A percentile compares a stretch with the other conserved stretches of the same genome.
Conservation (phyloP, 1,140 invertebrate species). For the Parapsyche elsis region DNA sequence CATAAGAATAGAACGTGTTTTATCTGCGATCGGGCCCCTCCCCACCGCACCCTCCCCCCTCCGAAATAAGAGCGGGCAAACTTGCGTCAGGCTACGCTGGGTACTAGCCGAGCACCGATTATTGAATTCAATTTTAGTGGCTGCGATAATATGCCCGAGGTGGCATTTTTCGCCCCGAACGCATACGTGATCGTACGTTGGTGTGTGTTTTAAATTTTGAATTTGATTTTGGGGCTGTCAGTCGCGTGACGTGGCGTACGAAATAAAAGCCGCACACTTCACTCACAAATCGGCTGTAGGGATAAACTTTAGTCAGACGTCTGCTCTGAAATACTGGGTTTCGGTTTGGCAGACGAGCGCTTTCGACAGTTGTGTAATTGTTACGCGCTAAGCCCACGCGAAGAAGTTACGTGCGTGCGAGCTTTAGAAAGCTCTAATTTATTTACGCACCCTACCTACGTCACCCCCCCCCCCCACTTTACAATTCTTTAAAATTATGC, state of each 20-base stretch:
- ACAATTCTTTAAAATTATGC: too few relatives aligned
- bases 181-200: too few relatives aligned
- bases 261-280: conserved; percentile 7
- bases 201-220: too few relatives aligned
- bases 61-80: conserved; percentile 54
- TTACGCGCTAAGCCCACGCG: not conserved
- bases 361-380: conserved; percentile 11
- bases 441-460: not conserved
- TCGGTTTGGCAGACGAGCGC: not conserved
- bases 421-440: not conserved
- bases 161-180: too few relatives aligned
- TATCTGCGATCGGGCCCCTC: conserved; percentile 54
- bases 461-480: too few relatives aligned
- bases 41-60: not conserved
- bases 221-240: too few relatives aligned
- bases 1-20: conserved; percentile 57
- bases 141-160: conserved; percentile 23
- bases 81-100: conserved; percentile 22
- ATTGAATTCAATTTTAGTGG: conserved; percentile 42
- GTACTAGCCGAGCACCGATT: conserved; percentile 31
- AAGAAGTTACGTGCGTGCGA: not conserved
- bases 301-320: not conserved
- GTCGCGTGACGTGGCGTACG: not conserved
- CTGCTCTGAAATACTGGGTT: not conserved
- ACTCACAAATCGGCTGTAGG: not conserved